These are phyloP conservation scores for Automeris io DNA, from an alignment of 2,888 invertebrate genomes.

Conservation along the genomic window DNA sequence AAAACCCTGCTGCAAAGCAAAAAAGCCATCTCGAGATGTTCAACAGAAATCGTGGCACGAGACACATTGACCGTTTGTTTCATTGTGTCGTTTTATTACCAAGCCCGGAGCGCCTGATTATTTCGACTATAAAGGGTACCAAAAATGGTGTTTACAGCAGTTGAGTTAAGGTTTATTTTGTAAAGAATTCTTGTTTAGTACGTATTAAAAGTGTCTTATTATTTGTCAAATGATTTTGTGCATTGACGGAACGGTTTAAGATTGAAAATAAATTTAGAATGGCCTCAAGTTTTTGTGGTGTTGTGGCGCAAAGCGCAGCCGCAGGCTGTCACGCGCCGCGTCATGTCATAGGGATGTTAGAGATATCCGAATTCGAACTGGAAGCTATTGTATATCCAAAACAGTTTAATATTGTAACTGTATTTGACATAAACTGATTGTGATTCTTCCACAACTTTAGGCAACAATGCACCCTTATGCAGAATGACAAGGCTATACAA, in stretches of 20 bases:
- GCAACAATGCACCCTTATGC: too few species aligned
- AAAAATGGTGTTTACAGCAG: conserved; percentile 32
- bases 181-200: not conserved
- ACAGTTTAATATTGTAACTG: too few species aligned
- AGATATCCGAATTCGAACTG: too few species aligned
- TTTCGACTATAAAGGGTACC: conserved; percentile 29
- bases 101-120: conserved; percentile 39
- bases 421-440: too few species aligned
- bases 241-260: conserved; percentile 10
- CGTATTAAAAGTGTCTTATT: not conserved
- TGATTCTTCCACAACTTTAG: too few species aligned
- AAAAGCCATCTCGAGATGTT: conserved; percentile 36
- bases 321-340: conserved; percentile 67
- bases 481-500: too few species aligned
- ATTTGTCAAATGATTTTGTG: not conserved
- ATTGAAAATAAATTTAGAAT: conserved; percentile 14
- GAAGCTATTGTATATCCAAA: too few species aligned
- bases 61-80: conserved; percentile 65
- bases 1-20: conserved; percentile 27
- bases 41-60: conserved; percentile 65
- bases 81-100: conserved; percentile 57
- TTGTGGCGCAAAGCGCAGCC: conserved; percentile 58
- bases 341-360: conserved; percentile 47
- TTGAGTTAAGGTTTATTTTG: conserved; percentile 17
- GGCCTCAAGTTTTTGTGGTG: conserved; percentile 21